phyloP scores from a whole-genome alignment of 1,140 invertebrate genomes.

The Ylistrum balloti region DNA sequence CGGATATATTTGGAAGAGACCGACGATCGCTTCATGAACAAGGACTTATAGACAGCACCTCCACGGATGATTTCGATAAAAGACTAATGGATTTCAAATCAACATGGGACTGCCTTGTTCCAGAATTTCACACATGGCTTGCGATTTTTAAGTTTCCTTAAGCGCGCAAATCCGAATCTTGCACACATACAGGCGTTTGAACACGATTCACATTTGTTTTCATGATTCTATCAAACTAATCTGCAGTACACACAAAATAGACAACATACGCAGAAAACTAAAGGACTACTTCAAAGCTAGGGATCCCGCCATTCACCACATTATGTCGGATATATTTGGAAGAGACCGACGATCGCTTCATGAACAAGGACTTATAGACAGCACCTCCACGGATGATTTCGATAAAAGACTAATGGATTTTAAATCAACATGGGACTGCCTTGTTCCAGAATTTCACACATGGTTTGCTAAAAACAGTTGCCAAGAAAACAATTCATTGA shows the following conservation, averaged over 20 bases:
- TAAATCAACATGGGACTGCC: slow-evolving; percentile 49
- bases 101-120: slow-evolving; percentile 51
- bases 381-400: neutral
- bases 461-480: too few relatives aligned
- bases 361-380: slow-evolving; percentile 9
- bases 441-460: slow-evolving; percentile 41
- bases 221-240: slow-evolving; percentile 45
- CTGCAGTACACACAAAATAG: slow-evolving; percentile 46
- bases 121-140: neutral
- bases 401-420: slow-evolving; percentile 43
- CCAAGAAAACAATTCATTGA: too few relatives aligned
- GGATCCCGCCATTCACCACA: slow-evolving; percentile 32
- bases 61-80: neutral
- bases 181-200: slow-evolving; percentile 41
- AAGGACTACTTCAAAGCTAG: slow-evolving; percentile 12
- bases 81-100: slow-evolving; percentile 41
- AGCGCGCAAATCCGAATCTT: neutral
- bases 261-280: slow-evolving; percentile 36
- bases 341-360: neutral
- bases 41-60: slow-evolving; percentile 4
- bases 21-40: neutral
- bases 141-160: slow-evolving; percentile 22
- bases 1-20: slow-evolving; percentile 49
- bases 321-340: slow-evolving; percentile 50
- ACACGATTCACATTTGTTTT: slow-evolving; percentile 44